Evolutionary conservation across 1,140 invertebrate species (phyloP), one percentile per base, ranked within the genome.

Genomic region (Drosophila sucinea): DNA sequence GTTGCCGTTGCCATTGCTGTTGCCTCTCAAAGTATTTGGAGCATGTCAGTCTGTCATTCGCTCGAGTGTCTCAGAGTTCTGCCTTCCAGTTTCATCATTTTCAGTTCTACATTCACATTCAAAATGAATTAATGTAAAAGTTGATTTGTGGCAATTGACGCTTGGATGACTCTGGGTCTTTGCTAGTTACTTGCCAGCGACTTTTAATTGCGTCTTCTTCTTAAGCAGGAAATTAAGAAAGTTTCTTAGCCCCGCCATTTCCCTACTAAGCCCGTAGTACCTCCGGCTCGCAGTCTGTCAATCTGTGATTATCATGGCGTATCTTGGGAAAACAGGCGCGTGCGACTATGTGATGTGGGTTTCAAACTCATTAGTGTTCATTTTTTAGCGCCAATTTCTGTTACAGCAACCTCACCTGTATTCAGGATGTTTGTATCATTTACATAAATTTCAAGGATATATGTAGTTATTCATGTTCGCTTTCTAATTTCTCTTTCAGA

Each of bases 61-160:
- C 69, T 86, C 68, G 72, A 81, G 67, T 40, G 47, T 35, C 33
- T 61, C 56, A 8, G 30, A 30, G 44, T 33, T 23, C 40, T 27
- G 29, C 5, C 60, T 41, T 40, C 60, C 11, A 35, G 23, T 17
- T 33, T 32, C 25, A 17, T 61, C 17, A 17, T 17, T 60, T 27
- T 32, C 32, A 17, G 25, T 30, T 32, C 64, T 40, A 30, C 29
- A 17, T 44, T 56, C 40, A 25, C 29, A 17, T 44, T 56, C 61
- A 56, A 73, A 86, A 81, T 68, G 76, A 86, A 83, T 89, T 87
- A 83, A 89, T 87, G 80, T 77, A 77, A 67, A 87, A 87, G 79
- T 87, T 87, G 83, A 89, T 87, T 89, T 87, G 80, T 87, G 72
- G 84, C 83, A 79, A 87, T 83, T 81, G 84, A 83, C 73, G 83